Percentiles rank a stretch among this genome's conserved stretches.
phyloP scores from a whole-genome alignment of 2,888 invertebrate genomes.

The Catocala nupta region DNA sequence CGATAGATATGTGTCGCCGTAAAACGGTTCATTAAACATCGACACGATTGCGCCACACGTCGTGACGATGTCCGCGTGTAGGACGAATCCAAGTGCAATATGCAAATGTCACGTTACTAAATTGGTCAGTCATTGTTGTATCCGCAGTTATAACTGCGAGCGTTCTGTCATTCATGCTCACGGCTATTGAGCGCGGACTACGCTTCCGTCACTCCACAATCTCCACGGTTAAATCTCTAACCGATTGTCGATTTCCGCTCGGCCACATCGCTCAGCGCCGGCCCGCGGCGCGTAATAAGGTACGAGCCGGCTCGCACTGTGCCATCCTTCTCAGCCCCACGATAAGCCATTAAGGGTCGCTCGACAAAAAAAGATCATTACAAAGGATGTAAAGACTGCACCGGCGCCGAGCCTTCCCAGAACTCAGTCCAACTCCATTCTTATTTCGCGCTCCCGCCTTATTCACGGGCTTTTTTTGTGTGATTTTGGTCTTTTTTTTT shows the following conservation, averaged over 20 bases:
- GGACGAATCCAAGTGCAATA: slow-evolving; percentile 64
- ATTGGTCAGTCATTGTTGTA: slow-evolving; percentile 68
- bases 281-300: slow-evolving; percentile 26
- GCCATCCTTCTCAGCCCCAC: slow-evolving; percentile 74
- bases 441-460: slow-evolving; percentile 86
- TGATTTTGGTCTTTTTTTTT: slow-evolving; percentile 79
- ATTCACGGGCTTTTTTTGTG: slow-evolving; percentile 80
- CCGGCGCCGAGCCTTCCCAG: slow-evolving; percentile 85
- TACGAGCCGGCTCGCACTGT: slow-evolving; percentile 57
- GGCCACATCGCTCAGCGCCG: slow-evolving; percentile 26
- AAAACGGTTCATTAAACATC: slow-evolving; percentile 53
- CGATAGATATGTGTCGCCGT: slow-evolving; percentile 53
- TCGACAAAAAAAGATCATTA: slow-evolving; percentile 83
- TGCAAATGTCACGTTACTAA: slow-evolving; percentile 67
- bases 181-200: slow-evolving; percentile 50
- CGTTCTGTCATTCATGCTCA: slow-evolving; percentile 62
- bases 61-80: slow-evolving; percentile 60
- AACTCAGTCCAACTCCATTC: slow-evolving; percentile 83
- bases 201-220: slow-evolving; percentile 63
- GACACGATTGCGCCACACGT: slow-evolving; percentile 59
- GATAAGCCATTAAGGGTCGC: slow-evolving; percentile 82
- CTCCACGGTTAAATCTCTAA: slow-evolving; percentile 54
- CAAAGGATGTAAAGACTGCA: slow-evolving; percentile 84
- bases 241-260: slow-evolving; percentile 62
- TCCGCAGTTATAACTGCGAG: slow-evolving; percentile 58